These are phyloP conservation scores for Parazoanthus darwini DNA, from an alignment of 92 coral and sea anemone species.

Conservation along the genomic window DNA sequence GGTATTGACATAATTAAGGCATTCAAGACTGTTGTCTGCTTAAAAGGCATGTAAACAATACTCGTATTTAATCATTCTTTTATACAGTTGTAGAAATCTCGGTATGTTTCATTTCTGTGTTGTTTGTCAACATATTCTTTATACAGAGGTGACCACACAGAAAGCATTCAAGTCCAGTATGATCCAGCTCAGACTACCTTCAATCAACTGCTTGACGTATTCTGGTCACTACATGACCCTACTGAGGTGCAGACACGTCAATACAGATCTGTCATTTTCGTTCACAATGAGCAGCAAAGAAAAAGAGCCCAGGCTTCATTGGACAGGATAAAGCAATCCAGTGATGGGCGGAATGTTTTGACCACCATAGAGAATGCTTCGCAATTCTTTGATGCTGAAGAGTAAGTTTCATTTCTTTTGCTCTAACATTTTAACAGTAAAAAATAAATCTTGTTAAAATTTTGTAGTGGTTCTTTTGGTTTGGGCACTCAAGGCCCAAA, in stretches of 20 bases:
- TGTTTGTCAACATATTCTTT: background rate
- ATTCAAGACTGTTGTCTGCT: no score
- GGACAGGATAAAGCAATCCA: conserved; percentile 32
- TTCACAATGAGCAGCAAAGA: conserved; percentile 69
- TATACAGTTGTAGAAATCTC: background rate
- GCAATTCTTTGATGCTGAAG: conserved; percentile 76
- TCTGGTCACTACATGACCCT: conserved; percentile 73
- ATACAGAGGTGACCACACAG: conserved; percentile 80
- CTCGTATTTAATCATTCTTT: no score
- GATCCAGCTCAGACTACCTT: conserved; percentile 61
- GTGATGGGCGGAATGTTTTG: conserved; percentile 20
- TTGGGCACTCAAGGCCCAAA: no score
- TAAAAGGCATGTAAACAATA: no score
- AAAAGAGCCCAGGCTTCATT: conserved; percentile 54
- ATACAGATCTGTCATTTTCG: conserved; percentile 74
- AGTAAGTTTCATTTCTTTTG: conserved; percentile 49
- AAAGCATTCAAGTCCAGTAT: conserved; percentile 66
- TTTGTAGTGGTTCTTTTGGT: no score
- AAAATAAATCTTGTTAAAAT: no score
- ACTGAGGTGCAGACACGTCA: conserved; percentile 55
- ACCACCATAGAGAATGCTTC: conserved; percentile 68
- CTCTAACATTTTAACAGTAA: no score
- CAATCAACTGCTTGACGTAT: conserved; percentile 54
- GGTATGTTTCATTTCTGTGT: background rate
- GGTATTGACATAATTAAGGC: no score